Evolutionary conservation across 2,797 vertebrate genomes (phyloP), one percentile per base, ranked within the genome.

Genomic region (Cottoperca gobio): DNA sequence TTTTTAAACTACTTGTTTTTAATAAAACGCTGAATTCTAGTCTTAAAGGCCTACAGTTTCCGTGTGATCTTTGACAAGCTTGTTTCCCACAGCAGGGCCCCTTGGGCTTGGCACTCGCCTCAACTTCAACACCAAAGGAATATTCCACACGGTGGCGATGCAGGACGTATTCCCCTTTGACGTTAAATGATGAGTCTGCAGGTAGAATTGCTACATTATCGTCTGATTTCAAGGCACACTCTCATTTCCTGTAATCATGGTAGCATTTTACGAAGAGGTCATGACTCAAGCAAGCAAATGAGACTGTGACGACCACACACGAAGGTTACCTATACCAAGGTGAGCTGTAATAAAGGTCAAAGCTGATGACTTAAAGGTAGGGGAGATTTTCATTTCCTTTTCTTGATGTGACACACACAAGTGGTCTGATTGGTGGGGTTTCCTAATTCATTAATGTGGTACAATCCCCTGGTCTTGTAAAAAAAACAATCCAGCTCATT

Each of bases 91-190:
- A 81, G 50, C 57, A 6, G 77, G 76, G 84, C 86, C 84, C 65
- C 87, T 62, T 66, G 81, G 83, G 82, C 76, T 90, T 92, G 89
- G 87, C 86, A 82, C 46, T 46, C 59, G 8, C 23, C 60, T 70
- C 43, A 14, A 63, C 62, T 73, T 53, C 21, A 68, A 64, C 67
- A 83, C 71, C 83, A 79, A 58, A 80, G 60, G 76, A 85, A 76
- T 49, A 72, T 73, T 88, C 92, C 93, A 94, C 92, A 88, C 91
- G 92, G 89, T 89, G 93, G 93, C 91, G 79, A 87, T 90, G 70
- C 85, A 92, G 90, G 81, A 92, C 87, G 86, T 92, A 78, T 61
- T 90, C 89, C 74, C 72, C 72, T 79, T 55, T 86, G 73, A 82
- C 73, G 35, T 78, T 65, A 88, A 91, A 81, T 79, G 82, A 90